These are phyloP conservation scores for Cephalotes varians DNA, from an alignment of 2,888 invertebrate genomes.

Conservation along the genomic window DNA sequence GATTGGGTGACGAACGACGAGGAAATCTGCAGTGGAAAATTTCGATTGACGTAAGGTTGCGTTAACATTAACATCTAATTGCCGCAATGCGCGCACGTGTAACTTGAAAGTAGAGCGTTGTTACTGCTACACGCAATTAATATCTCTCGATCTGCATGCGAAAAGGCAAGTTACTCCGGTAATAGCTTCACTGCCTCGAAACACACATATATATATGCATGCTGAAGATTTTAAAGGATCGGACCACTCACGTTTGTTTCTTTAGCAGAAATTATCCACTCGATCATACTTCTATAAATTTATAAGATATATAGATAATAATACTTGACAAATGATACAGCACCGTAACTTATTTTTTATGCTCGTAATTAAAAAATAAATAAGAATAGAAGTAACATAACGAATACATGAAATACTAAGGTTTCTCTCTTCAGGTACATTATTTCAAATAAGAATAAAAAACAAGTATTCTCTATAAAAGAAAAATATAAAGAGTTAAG, in stretches of 20 bases:
- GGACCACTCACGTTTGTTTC: not conserved
- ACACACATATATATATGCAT: not conserved
- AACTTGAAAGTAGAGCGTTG: slow-evolving; percentile 50
- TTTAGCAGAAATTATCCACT: not conserved
- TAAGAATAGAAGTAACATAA: not conserved
- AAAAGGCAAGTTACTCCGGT: slow-evolving; percentile 36
- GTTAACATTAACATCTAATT: slow-evolving; percentile 51
- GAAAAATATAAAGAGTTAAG: not conserved
- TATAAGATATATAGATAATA: slow-evolving; percentile 19
- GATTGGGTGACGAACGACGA: not conserved
- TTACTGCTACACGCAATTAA: slow-evolving; percentile 52
- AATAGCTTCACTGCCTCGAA: slow-evolving; percentile 27
- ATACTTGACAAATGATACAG: not conserved
- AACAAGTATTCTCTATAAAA: not conserved
- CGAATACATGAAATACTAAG: not conserved
- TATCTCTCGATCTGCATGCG: slow-evolving; percentile 54
- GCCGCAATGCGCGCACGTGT: slow-evolving; percentile 49
- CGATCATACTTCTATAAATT: not conserved
- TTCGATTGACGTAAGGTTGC: slow-evolving; percentile 38
- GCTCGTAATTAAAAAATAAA: not conserved
- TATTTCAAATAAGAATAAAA: not conserved
- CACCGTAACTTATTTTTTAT: not conserved
- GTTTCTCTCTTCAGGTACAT: not conserved
- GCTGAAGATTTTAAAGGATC: slow-evolving; percentile 18
- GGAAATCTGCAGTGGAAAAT: slow-evolving; percentile 30